phyloP scores from a whole-genome alignment of 2,888 invertebrate genomes.

The Platycheirus albimanus region DNA sequence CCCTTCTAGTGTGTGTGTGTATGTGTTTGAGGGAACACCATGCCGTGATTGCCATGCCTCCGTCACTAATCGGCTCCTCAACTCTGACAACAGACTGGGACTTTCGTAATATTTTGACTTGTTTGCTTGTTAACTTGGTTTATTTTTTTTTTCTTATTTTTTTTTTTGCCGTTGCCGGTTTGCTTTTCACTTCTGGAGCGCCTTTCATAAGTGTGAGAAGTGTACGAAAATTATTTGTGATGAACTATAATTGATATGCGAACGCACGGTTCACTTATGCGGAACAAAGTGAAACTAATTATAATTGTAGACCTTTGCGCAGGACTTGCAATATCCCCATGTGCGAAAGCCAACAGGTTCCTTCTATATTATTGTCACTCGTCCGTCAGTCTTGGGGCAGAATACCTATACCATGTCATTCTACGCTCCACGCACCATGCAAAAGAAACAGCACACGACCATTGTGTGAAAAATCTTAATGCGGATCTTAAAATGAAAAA shows the following conservation, averaged over 20 bases:
- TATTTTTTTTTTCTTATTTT: slow-evolving; percentile 12
- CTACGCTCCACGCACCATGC: slow-evolving; percentile 4
- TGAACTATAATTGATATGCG: slow-evolving; percentile 54
- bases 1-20: slow-evolving; percentile 24
- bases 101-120: slow-evolving; percentile 41
- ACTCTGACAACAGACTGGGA: neutral
- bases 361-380: slow-evolving; percentile 39
- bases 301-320: slow-evolving; percentile 24
- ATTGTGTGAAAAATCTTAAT: slow-evolving; percentile 26
- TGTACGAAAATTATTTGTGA: neutral
- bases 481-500: neutral
- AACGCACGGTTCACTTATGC: slow-evolving; percentile 64
- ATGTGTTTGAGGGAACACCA: slow-evolving; percentile 3
- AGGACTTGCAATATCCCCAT: slow-evolving; percentile 16
- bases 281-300: slow-evolving; percentile 67
- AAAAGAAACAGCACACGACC: slow-evolving; percentile 44
- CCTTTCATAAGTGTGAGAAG: slow-evolving; percentile 25
- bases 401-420: too few species aligned
- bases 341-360: slow-evolving; percentile 26
- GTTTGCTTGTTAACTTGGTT: slow-evolving; percentile 7
- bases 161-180: slow-evolving; percentile 15
- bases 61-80: slow-evolving; percentile 52
- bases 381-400: neutral
- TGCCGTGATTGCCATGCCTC: slow-evolving; percentile 35
- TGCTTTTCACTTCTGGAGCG: slow-evolving; percentile 38